Base-by-base conservation (phyloP, 2,888 invertebrate species). In the Calephelis perditalis region DNA sequence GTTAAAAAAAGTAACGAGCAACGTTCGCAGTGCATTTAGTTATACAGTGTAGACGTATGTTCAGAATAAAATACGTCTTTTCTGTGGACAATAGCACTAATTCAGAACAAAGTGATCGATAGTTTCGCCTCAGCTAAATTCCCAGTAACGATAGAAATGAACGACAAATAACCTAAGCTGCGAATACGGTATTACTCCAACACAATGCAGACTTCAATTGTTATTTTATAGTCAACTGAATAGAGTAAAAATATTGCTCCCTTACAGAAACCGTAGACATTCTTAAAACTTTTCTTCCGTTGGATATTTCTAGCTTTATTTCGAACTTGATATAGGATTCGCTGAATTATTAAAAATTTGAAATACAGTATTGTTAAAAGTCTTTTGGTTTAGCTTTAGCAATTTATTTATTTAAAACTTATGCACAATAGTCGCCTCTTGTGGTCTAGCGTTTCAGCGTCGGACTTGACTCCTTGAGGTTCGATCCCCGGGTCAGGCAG, bases 101-200 rank as follows among this genome's bases (percentile, higher is more conserved):
- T 85, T 82, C 77, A 66, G 75, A 67, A 70, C 72, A 68, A 75
- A 79, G 77, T 78, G 79, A 80, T 81, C 83, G 79, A 82, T 84
- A 81, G 81, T 78, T 75, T 73, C 73, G 69, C 76, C 81, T 85
- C 82, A 79, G 82, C 80, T 75, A 72, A 77, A 81, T 78, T 79
- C 78, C 77, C 72, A 76, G 80, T 81, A 80, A 75, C 76, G 77
- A 80, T 82, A 82, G 82, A 84, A 84, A 83, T 80, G 81, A 73
- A 72, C 78, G 78, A 81, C 84, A 85, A 86, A 87, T 88, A 47
- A 12, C 86, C 84, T 82, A 73, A 77, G 76, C 77, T 71, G 75
- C 78, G 74, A 77, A 73, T 75, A 73, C 73, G 71, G 67, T 71
- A 71, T 70, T 65, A 69, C 73, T 72, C 71, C 70, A 71, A 73